These are phyloP conservation scores for Plebejus melissa DNA, from an alignment of 2,888 invertebrate genomes.

Conservation along the genomic window DNA sequence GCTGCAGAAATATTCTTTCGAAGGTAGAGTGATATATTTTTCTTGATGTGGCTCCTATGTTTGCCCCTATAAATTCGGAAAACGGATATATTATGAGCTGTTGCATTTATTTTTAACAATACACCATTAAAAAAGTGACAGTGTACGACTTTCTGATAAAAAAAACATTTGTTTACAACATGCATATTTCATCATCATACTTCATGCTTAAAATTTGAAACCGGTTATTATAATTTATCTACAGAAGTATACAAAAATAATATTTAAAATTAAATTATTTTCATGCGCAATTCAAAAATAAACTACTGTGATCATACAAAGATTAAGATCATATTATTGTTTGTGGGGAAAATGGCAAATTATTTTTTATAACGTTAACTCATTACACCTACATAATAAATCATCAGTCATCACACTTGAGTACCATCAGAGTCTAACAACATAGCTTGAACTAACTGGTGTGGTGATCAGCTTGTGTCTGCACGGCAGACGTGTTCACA, in stretches of 20 bases:
- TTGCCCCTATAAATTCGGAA: neutral
- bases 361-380: neutral
- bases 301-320: too few relatives aligned
- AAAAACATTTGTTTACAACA: neutral
- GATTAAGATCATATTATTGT: too few relatives aligned
- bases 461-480: slow-evolving; percentile 42
- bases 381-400: neutral
- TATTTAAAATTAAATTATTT: neutral
- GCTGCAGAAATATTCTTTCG: slow-evolving; percentile 78
- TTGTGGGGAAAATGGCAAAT: too few relatives aligned
- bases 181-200: neutral
- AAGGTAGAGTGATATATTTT: slow-evolving; percentile 67
- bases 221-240: neutral
- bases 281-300: too few relatives aligned
- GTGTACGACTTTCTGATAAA: neutral
- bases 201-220: neutral
- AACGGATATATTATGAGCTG: neutral
- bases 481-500: slow-evolving; percentile 64
- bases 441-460: slow-evolving; percentile 26
- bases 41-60: neutral
- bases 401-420: neutral
- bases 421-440: neutral
- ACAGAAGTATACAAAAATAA: neutral
- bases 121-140: neutral
- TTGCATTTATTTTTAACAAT: neutral